These are phyloP conservation scores for Oriolus oriolus DNA, from an alignment of 2,113 vertebrate genomes.

Conservation along the genomic window DNA sequence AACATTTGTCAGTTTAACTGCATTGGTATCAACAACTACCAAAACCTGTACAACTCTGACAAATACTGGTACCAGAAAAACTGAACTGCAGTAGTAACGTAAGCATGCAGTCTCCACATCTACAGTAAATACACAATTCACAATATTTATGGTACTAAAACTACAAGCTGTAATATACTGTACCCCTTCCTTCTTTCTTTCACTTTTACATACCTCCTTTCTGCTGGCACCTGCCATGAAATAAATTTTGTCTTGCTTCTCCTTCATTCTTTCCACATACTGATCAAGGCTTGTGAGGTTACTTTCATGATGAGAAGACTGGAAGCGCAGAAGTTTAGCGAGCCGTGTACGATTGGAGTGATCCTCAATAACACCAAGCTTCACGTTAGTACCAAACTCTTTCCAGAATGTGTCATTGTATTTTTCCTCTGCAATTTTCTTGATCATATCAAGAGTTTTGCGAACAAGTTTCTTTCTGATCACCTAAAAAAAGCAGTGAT, in stretches of 20 bases:
- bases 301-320: conserved; percentile 88
- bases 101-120: rapidly evolving
- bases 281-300: conserved; percentile 87
- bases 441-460: conserved; percentile 99
- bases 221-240: conserved; percentile 96
- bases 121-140: neutral
- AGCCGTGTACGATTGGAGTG: conserved; percentile 96
- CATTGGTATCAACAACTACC: neutral
- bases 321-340: conserved; percentile 95
- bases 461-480: conserved; percentile 98
- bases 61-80: neutral
- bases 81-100: neutral
- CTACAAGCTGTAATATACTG: rapidly evolving
- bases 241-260: conserved; percentile 98
- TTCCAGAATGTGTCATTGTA: conserved; percentile 99
- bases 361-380: conserved; percentile 98
- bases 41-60: neutral
- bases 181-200: neutral
- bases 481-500: conserved; percentile 74
- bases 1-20: neutral
- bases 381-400: conserved; percentile 97
- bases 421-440: conserved; percentile 96
- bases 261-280: conserved; percentile 98
- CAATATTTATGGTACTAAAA: neutral
- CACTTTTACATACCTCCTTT: conserved; percentile 81